A percentile compares a stretch with the other conserved stretches of the same genome.
Conservation (phyloP, 2,113 vertebrate genomes). For the Carassius auratus region DNA sequence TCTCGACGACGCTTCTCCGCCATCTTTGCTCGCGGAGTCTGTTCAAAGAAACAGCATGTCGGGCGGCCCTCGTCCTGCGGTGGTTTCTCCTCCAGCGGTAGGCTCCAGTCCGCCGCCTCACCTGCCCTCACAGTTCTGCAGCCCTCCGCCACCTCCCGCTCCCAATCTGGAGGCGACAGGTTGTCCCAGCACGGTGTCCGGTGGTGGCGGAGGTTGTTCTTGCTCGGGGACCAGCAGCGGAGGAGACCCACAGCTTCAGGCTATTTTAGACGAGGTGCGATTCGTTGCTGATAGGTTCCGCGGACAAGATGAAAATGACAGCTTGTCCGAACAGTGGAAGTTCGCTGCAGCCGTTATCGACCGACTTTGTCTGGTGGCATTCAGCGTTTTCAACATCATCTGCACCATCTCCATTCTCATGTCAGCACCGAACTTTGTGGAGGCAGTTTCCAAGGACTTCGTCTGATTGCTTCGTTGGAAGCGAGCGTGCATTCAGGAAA, state of each 20-base stretch:
- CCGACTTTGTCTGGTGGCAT: constrained; percentile 79
- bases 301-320: constrained; percentile 74
- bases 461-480: constrained; percentile 62
- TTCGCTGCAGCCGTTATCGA: constrained; percentile 81
- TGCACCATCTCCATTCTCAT: constrained; percentile 84
- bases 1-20: constrained; percentile 71
- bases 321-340: constrained; percentile 78
- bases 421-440: constrained; percentile 81
- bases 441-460: constrained; percentile 81
- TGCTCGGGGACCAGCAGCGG: constrained; percentile 58
- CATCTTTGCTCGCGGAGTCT: constrained; percentile 64
- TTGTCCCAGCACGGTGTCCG: constrained; percentile 75
- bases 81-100: constrained; percentile 65
- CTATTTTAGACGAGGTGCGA: constrained; percentile 79
- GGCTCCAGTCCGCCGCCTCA: constrained; percentile 88
- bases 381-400: constrained; percentile 83
- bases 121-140: constrained; percentile 76
- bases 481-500: not conserved
- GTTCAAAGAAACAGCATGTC: constrained; percentile 70
- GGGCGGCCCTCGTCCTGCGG: constrained; percentile 62
- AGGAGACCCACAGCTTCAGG: constrained; percentile 78
- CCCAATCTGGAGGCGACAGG: constrained; percentile 71
- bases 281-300: constrained; percentile 78
- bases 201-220: constrained; percentile 74
- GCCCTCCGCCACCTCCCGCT: constrained; percentile 68